Conservation (phyloP, 2,888 invertebrate species). For the Choreutis nemorana region DNA sequence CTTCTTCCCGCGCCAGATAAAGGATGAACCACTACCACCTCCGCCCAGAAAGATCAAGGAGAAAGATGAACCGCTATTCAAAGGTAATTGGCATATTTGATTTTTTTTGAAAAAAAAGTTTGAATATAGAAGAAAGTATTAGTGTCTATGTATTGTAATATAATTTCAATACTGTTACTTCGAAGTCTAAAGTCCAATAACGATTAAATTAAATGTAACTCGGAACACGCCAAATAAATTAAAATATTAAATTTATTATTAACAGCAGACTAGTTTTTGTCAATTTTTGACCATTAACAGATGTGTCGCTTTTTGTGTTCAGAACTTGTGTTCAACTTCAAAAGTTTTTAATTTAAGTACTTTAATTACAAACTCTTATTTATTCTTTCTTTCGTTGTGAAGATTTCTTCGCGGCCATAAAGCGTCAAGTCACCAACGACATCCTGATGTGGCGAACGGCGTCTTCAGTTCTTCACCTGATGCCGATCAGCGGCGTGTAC, state of each 20-base stretch:
- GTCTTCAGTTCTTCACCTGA: conserved; percentile 87
- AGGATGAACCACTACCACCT: conserved; percentile 45
- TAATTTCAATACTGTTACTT: no score
- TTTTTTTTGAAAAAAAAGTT: background rate
- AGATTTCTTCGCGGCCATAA: conserved; percentile 58
- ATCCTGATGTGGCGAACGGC: conserved; percentile 92
- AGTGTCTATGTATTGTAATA: background rate
- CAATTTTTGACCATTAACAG: no score
- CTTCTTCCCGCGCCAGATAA: conserved; percentile 85
- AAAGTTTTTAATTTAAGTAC: no score
- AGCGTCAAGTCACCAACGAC: conserved; percentile 84
- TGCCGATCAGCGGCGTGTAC: conserved; percentile 92
- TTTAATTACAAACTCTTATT: no score
- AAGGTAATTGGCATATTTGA: conserved; percentile 50
- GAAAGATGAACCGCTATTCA: conserved; percentile 64
- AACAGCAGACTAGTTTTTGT: no score
- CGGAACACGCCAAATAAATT: no score
- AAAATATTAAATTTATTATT: no score
- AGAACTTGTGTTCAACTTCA: no score
- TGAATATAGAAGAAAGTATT: background rate
- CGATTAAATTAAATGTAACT: no score
- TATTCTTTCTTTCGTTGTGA: no score
- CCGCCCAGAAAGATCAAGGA: conserved; percentile 35
- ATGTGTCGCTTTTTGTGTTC: no score
- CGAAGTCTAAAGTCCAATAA: no score